Evolutionary conservation across 2,888 invertebrate genomes (phyloP), one percentile per base, ranked within the genome.

Genomic region (Parasteatoda lunata): DNA sequence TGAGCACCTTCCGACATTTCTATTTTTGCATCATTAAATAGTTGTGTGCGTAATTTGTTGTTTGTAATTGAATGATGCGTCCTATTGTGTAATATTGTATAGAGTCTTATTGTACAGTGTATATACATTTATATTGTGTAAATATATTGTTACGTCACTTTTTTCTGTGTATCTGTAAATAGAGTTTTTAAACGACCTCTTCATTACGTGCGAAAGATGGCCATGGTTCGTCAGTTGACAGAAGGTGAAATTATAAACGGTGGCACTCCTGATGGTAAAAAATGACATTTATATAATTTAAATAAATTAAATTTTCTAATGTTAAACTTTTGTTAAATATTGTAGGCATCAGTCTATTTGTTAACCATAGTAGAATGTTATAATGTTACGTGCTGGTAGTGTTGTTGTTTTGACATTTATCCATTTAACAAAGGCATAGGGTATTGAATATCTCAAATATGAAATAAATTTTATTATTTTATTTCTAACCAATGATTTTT

Each of bases 151-250:
- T 86, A 80, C 85, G 86, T 86, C 86, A 86, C 77, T 86, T 80
- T 72, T 80, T 65, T 84, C 71, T 83, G 59, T 82, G 85, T 86
- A 66, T 81, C 64, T 81, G 80, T 81, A 81, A 81, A 83, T 70
- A 59, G 64, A 79, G 68, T 78, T 84, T 85, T 81, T 81, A 73
- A 77, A 72, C 81, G 81, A 81, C 81, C 81, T 75, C 73, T 85
- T 84, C 76, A 80, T 72, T 72, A 77, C 80, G 73, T 86, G 69
- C 86, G 86, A 86, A 86, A 86, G 86, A 86, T 86, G 86, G 86
- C 81, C 86, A 86, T 86, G 86, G 86, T 86, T 86, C 86, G 81
- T 66, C 86, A 86, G 81, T 81, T 86, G 81, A 86, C 86, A 81
- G 86, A 86, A 72, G 81, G 81, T 86, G 86, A 86, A 72, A 69